Evolutionary conservation across 2,113 vertebrate genomes (phyloP), one percentile per base, ranked within the genome.

Genomic region (Rhinoderma darwinii): DNA sequence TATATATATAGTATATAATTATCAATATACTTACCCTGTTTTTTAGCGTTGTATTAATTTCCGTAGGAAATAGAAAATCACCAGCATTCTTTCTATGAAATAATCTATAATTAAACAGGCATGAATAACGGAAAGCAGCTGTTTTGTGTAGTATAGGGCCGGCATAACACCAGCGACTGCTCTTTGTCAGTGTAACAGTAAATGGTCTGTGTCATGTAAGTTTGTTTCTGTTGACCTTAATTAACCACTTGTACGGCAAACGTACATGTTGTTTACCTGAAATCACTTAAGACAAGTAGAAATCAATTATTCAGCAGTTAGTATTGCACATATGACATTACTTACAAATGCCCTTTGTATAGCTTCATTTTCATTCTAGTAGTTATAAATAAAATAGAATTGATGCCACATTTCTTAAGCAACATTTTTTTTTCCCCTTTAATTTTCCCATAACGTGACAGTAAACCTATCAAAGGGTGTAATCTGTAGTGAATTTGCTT

Each of bases 181-280:
- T 82, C 79, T 70, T 70, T 84, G 50, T 74, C 82, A 84, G 20
- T 74, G 35, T 25, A 84, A 41, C 47, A 73, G n/a, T 83, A 70
- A 70, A 47, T 82, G 80, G 61, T 83, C 43, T 72, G 82, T 83
- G 82, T 70, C 66, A 51, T 83, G 63, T 51, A 51, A 83, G n/a
- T 68, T 35, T 83, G 68, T 83, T 74, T 35, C 66, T 84, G 68
- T 84, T 84, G 82, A 74, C 82, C 82, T 84, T 74, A 84, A 73
- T 73, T 84, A 74, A 74, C 82, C 68, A 54, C 47, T 74, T 74
- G 47, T 73, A 59, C 68, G 41, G 44, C 35, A 35, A 73, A 41
- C 50, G 39, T 50, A 72, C 66, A 72, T 73, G 82, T 84, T 84
- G 47, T 84, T 74, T 84, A 84, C 68, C 47, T 84, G 82, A 74